Evolutionary conservation across 1,140 invertebrate species (phyloP).

Genomic region (Doryteuthis pealeii): DNA sequence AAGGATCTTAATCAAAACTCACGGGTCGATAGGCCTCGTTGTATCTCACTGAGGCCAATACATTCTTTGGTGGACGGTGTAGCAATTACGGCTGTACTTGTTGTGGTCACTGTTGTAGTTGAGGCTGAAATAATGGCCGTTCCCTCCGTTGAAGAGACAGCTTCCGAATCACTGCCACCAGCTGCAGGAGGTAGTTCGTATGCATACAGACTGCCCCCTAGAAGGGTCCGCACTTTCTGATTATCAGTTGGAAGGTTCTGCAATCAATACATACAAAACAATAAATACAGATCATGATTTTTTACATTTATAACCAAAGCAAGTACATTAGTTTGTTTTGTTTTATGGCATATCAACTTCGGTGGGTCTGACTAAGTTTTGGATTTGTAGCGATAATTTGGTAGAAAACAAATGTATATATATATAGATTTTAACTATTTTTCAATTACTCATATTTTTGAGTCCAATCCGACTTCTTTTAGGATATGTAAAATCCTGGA

Average conservation of each 20-base stretch:
- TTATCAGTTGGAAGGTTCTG: constrained; percentile 62
- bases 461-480: no score
- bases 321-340: no score
- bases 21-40: constrained; percentile 39
- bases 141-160: constrained; percentile 46
- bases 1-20: no score
- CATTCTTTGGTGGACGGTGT: constrained; percentile 21
- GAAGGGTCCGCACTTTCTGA: constrained; percentile 62
- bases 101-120: background rate
- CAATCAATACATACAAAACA: constrained; percentile 14
- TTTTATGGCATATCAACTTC: no score
- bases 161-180: constrained; percentile 54
- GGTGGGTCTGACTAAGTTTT: no score
- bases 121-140: constrained; percentile 14
- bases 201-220: constrained; percentile 62
- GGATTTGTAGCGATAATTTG: no score
- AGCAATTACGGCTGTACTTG: background rate
- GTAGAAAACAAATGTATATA: no score
- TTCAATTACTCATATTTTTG: no score
- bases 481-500: no score
- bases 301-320: no score
- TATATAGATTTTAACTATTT: no score
- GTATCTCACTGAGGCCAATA: constrained; percentile 45
- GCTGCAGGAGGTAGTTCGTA: constrained; percentile 62
- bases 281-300: no score